Conservation (phyloP, 2,797 vertebrate genomes). For the Microctenopoma steveboyesi region DNA sequence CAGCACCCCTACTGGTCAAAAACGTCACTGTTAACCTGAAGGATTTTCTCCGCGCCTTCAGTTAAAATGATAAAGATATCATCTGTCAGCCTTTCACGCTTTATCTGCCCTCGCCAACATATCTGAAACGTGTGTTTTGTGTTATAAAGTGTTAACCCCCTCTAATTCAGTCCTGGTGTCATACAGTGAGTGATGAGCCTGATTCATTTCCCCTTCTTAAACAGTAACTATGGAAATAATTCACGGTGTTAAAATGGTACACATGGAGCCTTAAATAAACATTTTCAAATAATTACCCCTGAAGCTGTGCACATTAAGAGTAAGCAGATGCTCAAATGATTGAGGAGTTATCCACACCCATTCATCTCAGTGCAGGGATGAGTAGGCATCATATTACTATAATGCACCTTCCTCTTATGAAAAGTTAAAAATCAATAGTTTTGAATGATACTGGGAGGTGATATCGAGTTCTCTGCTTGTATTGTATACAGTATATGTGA, state of each 20-base stretch:
- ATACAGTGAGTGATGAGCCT: slow-evolving; percentile 13
- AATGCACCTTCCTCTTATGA: slow-evolving; percentile 80
- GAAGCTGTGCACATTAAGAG: slow-evolving; percentile 28
- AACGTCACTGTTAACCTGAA: no score
- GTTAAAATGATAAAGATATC: no score
- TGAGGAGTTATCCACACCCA: slow-evolving; percentile 45
- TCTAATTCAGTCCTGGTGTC: slow-evolving; percentile 15
- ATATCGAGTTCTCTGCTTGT: slow-evolving; percentile 73
- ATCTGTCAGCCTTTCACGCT: no score
- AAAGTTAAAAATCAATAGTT: slow-evolving; percentile 81
- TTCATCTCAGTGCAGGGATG: slow-evolving; percentile 65
- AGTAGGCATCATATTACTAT: slow-evolving; percentile 77
- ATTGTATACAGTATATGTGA: slow-evolving; percentile 60
- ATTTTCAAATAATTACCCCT: slow-evolving; percentile 43
- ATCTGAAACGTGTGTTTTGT: no score
- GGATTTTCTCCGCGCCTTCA: no score
- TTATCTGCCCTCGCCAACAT: no score
- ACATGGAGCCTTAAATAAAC: slow-evolving; percentile 54
- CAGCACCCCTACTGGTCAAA: no score
- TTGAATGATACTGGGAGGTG: slow-evolving; percentile 72
- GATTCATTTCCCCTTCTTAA: slow-evolving; percentile 3
- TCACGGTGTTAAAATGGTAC: slow-evolving; percentile 28
- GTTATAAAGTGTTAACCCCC: not conserved
- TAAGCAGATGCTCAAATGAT: slow-evolving; percentile 45
- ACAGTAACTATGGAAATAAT: not conserved